phyloP scores from a whole-genome alignment of 2,888 invertebrate species.

The Hedya salicella region DNA sequence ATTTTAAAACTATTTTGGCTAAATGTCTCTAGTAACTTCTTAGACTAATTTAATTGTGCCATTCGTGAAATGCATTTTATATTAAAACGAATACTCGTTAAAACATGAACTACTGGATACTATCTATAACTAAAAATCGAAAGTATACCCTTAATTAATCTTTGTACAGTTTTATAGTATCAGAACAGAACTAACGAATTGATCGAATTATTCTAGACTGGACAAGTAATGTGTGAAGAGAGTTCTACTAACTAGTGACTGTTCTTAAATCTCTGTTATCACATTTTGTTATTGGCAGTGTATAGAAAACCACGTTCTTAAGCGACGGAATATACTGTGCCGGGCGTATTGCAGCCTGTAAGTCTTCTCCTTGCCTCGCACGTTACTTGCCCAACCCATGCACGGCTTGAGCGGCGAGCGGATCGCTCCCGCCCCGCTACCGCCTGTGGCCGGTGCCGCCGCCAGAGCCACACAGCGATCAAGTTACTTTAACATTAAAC shows the following conservation, averaged over 20 bases:
- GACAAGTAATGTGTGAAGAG: slow-evolving; percentile 52
- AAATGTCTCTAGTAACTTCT: slow-evolving; percentile 80
- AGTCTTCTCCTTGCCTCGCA: slow-evolving; percentile 44
- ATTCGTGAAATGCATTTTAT: slow-evolving; percentile 64
- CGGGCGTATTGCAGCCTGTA: too few species aligned
- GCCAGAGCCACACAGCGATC: slow-evolving; percentile 67
- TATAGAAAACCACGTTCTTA: neutral
- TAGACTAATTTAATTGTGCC: slow-evolving; percentile 78
- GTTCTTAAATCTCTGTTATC: too few species aligned
- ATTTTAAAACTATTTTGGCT: slow-evolving; percentile 81
- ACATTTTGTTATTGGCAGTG: too few species aligned
- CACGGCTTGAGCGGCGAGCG: slow-evolving; percentile 49
- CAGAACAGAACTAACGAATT: slow-evolving; percentile 68
- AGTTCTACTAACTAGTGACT: too few species aligned
- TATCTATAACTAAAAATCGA: slow-evolving; percentile 72
- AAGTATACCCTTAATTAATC: slow-evolving; percentile 67
- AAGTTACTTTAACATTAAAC: slow-evolving; percentile 80
- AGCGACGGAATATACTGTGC: too few species aligned
- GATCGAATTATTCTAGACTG: slow-evolving; percentile 50
- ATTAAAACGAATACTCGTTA: slow-evolving; percentile 51
- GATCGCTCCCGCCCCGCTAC: slow-evolving; percentile 28
- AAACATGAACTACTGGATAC: slow-evolving; percentile 55
- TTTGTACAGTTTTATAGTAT: slow-evolving; percentile 76
- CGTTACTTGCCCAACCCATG: slow-evolving; percentile 57
- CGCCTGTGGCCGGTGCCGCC: slow-evolving; percentile 33